phyloP scores from a whole-genome alignment of 2,113 vertebrate genomes.

The Rhabdornis inornatus region DNA sequence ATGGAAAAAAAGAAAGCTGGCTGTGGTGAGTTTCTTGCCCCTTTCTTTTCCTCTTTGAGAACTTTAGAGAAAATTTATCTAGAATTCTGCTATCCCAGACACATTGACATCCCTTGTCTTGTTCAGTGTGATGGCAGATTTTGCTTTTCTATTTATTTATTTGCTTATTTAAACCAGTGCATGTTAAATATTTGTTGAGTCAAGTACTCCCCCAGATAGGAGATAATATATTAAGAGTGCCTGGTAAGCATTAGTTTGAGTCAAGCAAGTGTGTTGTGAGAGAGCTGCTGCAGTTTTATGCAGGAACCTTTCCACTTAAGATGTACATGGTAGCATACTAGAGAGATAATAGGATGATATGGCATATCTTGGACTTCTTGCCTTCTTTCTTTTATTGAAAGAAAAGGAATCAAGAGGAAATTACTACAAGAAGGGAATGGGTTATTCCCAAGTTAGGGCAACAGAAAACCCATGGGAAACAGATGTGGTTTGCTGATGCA shows the following conservation, averaged over 20 bases:
- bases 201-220: background rate
- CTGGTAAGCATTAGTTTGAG: background rate
- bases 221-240: background rate
- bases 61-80: background rate
- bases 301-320: background rate
- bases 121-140: background rate
- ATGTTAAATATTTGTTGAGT: background rate
- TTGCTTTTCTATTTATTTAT: background rate
- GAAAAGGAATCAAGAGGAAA: background rate
- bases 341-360: background rate
- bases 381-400: background rate
- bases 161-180: background rate
- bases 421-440: background rate
- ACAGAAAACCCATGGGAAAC: background rate
- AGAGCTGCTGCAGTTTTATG: background rate
- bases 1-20: background rate
- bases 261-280: background rate
- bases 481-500: background rate
- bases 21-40: background rate
- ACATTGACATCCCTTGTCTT: background rate
- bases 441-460: background rate
- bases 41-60: background rate
- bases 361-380: background rate
- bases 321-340: background rate
- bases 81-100: background rate